Base-by-base conservation (phyloP, 2,113 vertebrate species). In the Lepus timidus region DNA sequence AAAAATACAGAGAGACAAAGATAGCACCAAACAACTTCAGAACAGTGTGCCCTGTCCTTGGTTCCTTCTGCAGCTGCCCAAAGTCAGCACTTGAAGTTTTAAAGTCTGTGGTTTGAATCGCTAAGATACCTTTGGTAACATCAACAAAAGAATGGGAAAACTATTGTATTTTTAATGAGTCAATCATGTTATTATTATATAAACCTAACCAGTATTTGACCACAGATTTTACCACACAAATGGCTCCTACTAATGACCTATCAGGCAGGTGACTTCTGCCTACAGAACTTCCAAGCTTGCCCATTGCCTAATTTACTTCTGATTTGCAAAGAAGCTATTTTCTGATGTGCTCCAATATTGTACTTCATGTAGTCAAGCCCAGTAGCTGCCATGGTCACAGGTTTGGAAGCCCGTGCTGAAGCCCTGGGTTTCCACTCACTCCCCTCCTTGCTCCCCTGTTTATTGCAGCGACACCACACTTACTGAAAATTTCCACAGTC, bases 401-500 rank as follows among this genome's bases (percentile, higher is more conserved):
- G 64, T 68, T 76, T 19, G 51, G 25, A 33, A 80, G 55, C 8
- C 23, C 61, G 23, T 74, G 33, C 33, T 25, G 1, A 16, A 29
- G 14, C 0, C 58, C 0, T 1, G 6, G n/a, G 9, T 29, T 64
- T n/a, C 33, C 17, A 3, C 27, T 11, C n/a, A 16, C 14, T 8
- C 31, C n/a, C 12, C 4, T 29, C 1, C 6, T 31, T 29, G 58
- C 73, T 61, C 39, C 11, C 39, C 9, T 11, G 29, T 17, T 27
- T 29, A 0, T 9, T 14, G 20, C 44, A 4, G 11, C 2, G 31
- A 78, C 0, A 1, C 62, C 9, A 19, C 25, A 93, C 98, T 98
- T 73, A 99, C 99, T 39, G 96, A 98, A 90, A 98, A 99, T 44
- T 68, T 98, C 98, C 99, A 99, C 58, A 99, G 93, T 10, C 99